Percentiles rank a stretch among this genome's conserved stretches.
These are phyloP conservation scores for Meda fulgida DNA, from an alignment of 2,797 vertebrate species.

Conservation along the genomic window DNA sequence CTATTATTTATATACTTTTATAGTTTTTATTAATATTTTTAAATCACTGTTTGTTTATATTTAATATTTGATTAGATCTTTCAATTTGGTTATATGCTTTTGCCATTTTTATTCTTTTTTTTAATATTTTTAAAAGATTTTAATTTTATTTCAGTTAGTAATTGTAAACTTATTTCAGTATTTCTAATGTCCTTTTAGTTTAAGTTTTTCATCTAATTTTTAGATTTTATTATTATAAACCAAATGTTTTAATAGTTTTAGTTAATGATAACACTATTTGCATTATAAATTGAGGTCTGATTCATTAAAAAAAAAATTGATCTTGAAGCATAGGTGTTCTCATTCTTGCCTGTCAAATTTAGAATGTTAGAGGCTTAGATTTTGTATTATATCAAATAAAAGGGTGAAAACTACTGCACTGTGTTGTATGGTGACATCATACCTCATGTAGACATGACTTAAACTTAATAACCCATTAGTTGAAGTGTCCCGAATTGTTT, in stretches of 20 bases:
- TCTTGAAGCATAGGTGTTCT: neutral
- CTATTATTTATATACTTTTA: no score
- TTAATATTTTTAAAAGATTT: no score
- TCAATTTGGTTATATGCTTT: no score
- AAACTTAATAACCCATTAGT: conserved; percentile 16
- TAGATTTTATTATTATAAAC: neutral
- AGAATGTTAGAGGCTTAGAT: neutral
- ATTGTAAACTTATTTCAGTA: neutral
- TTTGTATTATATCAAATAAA: neutral
- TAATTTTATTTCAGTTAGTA: neutral
- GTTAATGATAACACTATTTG: neutral
- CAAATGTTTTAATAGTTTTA: neutral
- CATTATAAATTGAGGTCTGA: neutral
- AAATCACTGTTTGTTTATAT: neutral
- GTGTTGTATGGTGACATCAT: neutral
- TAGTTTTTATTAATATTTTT: neutral
- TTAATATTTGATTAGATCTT: neutral
- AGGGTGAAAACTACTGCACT: neutral
- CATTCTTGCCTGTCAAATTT: neutral
- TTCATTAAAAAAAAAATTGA: neutral
- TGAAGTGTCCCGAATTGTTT: no score
- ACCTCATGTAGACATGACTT: neutral
- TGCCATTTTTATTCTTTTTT: no score
- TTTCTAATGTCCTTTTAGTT: no score
- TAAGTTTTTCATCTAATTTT: neutral